phyloP scores from a whole-genome alignment of 2,888 invertebrate genomes.

The Drosophila emarginata region DNA sequence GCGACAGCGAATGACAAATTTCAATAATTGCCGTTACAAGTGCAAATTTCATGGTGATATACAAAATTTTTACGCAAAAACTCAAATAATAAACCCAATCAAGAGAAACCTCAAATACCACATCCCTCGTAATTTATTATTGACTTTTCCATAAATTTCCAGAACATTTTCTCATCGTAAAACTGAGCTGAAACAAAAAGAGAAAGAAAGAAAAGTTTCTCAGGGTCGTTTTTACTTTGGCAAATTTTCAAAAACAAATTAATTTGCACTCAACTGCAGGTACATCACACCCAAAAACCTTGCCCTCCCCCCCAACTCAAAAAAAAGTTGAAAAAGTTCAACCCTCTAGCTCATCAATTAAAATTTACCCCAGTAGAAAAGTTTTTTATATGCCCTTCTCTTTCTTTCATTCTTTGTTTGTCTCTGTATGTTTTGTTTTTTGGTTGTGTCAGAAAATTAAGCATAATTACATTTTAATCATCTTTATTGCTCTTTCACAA shows the following conservation, averaged over 20 bases:
- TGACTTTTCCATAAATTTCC: slow-evolving; percentile 11
- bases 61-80: slow-evolving; percentile 22
- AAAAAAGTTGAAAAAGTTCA: slow-evolving; percentile 72
- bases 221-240: slow-evolving; percentile 46
- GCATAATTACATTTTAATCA: slow-evolving; percentile 81
- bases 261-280: slow-evolving; percentile 65
- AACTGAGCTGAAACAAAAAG: slow-evolving; percentile 26
- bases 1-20: slow-evolving; percentile 41
- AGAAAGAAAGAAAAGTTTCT: neutral
- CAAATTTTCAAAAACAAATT: slow-evolving; percentile 74
- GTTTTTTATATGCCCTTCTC: slow-evolving; percentile 14
- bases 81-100: slow-evolving; percentile 50
- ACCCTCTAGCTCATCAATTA: slow-evolving; percentile 71
- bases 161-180: slow-evolving; percentile 61
- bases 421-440: slow-evolving; percentile 28
- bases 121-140: neutral
- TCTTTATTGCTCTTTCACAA: slow-evolving; percentile 79
- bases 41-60: slow-evolving; percentile 55
- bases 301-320: neutral
- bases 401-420: slow-evolving; percentile 24
- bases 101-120: neutral
- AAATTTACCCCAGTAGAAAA: slow-evolving; percentile 51
- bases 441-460: slow-evolving; percentile 64
- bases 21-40: slow-evolving; percentile 70
- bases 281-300: slow-evolving; percentile 26